Evolutionary conservation across 2,113 vertebrate genomes (phyloP).

Genomic region (Cricetomys ansorgei): DNA sequence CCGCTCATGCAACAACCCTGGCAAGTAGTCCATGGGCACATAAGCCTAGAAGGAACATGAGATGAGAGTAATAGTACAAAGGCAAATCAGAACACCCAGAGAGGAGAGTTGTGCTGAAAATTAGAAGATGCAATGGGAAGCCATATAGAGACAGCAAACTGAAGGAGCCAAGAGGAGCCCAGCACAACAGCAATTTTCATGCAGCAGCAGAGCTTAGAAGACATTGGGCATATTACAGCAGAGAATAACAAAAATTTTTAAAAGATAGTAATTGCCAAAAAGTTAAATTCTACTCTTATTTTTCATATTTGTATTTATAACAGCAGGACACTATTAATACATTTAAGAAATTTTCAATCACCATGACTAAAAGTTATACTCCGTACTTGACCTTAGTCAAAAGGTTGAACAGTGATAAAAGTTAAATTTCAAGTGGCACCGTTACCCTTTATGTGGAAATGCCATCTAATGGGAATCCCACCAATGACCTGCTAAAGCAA

Average conservation of each 20-base stretch:
- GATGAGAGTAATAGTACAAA: not conserved
- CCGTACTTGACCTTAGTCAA: not conserved
- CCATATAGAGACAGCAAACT: not conserved
- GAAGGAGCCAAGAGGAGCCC: not conserved
- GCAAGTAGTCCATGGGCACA: not conserved
- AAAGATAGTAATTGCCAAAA: not conserved
- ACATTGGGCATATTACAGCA: not conserved
- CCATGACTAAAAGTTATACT: not conserved
- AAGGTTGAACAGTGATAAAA: not conserved
- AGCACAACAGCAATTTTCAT: not conserved
- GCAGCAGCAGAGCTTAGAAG: not conserved
- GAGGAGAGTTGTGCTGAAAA: not conserved
- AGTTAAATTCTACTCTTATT: not conserved
- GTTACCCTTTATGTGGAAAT: not conserved
- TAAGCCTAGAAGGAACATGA: not conserved
- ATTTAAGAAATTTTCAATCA: slow-evolving; percentile 19
- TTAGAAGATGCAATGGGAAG: not conserved
- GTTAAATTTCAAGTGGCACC: not conserved
- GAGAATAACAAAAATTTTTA: not conserved
- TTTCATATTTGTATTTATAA: not conserved
- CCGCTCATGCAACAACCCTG: not conserved
- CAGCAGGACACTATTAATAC: not conserved
- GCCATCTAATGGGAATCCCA: not conserved
- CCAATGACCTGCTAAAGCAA: not conserved
- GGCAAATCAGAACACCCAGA: not conserved